A percentile compares a stretch with the other conserved stretches of the same genome.
phyloP scores from a whole-genome alignment of 2,888 invertebrate species.

The Pyrocoelia pectoralis region DNA sequence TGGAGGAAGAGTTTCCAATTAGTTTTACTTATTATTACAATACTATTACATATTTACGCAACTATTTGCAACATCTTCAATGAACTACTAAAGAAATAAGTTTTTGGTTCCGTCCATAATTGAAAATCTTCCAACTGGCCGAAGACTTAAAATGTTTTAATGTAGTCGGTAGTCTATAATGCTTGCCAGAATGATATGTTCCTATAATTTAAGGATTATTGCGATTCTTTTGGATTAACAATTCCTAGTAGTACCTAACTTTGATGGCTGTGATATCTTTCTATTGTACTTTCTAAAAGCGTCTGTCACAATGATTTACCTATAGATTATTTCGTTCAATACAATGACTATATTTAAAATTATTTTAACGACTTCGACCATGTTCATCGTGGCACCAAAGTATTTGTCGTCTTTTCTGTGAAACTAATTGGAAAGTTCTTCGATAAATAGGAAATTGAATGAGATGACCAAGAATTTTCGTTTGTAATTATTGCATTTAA shows the following conservation, averaged over 20 bases:
- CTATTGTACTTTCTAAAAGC: not conserved
- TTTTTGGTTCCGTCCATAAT: not conserved
- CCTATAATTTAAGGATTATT: not conserved
- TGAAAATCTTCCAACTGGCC: not conserved
- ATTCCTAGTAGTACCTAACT: conserved; percentile 1
- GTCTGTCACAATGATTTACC: not conserved
- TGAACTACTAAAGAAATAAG: not conserved
- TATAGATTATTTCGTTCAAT: not conserved
- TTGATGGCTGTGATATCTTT: conserved; percentile 1
- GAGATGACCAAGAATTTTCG: not conserved
- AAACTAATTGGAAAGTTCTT: not conserved
- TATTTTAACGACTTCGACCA: not conserved
- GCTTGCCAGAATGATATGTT: not conserved
- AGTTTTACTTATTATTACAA: not conserved
- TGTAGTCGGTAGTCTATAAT: not conserved
- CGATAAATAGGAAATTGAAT: not conserved
- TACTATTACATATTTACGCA: not conserved
- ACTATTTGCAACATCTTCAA: not conserved
- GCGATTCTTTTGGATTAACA: not conserved
- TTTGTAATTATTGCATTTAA: not conserved
- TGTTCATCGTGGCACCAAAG: not conserved
- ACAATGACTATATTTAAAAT: not conserved
- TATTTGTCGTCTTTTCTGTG: not conserved
- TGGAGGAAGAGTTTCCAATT: not conserved
- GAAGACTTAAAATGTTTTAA: not conserved